phyloP scores from a whole-genome alignment of 1,140 invertebrate species.

The Dufourea novaeangliae region DNA sequence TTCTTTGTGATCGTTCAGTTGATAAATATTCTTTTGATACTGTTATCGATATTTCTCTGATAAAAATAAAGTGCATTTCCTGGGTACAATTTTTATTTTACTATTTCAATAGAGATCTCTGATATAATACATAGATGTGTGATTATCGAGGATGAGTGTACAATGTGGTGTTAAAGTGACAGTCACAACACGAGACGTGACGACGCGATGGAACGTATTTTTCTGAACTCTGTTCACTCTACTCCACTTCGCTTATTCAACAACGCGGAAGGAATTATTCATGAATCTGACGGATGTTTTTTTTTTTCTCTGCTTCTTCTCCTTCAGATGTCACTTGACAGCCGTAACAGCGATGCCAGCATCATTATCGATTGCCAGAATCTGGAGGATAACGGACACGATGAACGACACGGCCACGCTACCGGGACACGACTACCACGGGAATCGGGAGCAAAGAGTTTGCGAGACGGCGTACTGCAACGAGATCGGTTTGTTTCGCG shows the following conservation, averaged over 20 bases:
- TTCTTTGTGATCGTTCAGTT: too few relatives aligned
- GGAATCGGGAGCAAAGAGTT: background rate
- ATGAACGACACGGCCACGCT: background rate
- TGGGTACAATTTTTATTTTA: too few relatives aligned
- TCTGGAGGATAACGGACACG: background rate
- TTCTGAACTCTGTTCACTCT: background rate
- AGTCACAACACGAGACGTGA: too few relatives aligned
- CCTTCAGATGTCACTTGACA: conserved; percentile 16
- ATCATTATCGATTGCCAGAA: background rate
- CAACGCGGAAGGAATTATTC: background rate
- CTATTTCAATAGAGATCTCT: too few relatives aligned
- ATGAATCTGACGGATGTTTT: background rate
- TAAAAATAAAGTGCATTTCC: too few relatives aligned
- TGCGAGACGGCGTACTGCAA: conserved; percentile 19
- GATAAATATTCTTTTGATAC: too few relatives aligned
- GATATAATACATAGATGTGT: too few relatives aligned
- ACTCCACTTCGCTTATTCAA: background rate
- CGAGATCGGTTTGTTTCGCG: conserved; percentile 21
- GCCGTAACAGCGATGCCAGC: background rate
- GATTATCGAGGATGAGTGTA: too few relatives aligned
- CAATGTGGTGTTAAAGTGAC: too few relatives aligned
- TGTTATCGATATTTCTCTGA: too few relatives aligned
- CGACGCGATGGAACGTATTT: background rate
- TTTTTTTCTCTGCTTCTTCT: background rate
- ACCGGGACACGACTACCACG: background rate